Percentiles rank a stretch among this genome's conserved stretches.
Conservation (phyloP, 2,888 invertebrate genomes). For the Heliconius hortense region DNA sequence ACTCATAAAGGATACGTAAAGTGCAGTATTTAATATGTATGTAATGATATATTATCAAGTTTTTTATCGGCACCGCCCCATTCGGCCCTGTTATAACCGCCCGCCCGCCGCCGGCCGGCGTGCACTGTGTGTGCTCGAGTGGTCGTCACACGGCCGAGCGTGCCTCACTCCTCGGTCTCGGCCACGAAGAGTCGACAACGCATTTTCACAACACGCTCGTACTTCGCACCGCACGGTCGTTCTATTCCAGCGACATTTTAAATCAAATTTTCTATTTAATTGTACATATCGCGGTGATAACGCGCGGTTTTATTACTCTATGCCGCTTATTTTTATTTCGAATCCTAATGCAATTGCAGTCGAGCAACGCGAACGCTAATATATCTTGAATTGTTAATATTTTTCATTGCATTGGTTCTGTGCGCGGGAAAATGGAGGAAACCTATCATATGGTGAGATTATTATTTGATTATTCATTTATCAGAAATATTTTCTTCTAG, state of each 20-base stretch:
- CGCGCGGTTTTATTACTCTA: conserved; percentile 70
- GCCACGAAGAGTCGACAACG: conserved; percentile 19
- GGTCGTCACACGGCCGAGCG: conserved; percentile 52
- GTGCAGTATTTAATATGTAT: conserved; percentile 69
- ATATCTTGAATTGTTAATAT: conserved; percentile 63
- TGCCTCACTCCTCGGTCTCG: conserved; percentile 59
- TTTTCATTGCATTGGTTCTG: conserved; percentile 66
- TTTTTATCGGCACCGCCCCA: conserved; percentile 67
- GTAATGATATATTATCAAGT: conserved; percentile 70
- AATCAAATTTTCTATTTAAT: conserved; percentile 74
- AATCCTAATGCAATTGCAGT: conserved; percentile 78
- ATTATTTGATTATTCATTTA: conserved; percentile 7
- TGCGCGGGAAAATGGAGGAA: conserved; percentile 39
- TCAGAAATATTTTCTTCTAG: background rate
- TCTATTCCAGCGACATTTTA: conserved; percentile 53
- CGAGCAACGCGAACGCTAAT: conserved; percentile 70
- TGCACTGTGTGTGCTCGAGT: conserved; percentile 39
- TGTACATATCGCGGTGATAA: conserved; percentile 68
- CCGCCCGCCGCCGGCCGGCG: conserved; percentile 51
- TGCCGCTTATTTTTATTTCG: conserved; percentile 74
- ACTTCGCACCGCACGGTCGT: conserved; percentile 54
- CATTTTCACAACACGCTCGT: conserved; percentile 25
- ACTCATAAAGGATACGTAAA: conserved; percentile 64
- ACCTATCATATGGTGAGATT: conserved; percentile 37
- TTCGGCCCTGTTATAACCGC: conserved; percentile 63